Evolutionary conservation across 2,888 invertebrate genomes (phyloP), one percentile per base, ranked within the genome.

Genomic region (Elegia similella): DNA sequence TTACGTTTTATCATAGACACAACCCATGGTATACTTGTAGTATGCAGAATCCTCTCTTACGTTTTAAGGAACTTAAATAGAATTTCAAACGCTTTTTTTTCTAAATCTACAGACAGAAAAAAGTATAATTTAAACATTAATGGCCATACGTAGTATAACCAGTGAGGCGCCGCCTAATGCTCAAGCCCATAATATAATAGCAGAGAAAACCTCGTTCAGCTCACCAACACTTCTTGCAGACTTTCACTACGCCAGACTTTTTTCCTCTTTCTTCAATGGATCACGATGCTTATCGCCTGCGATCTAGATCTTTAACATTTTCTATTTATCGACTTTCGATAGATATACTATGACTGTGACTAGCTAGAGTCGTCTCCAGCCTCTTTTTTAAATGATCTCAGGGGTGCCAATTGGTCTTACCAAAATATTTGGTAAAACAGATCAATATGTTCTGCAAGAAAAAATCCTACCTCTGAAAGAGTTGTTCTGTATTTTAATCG

Each of bases 191-290:
- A 60, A 63, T 59, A 61, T 73, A 76, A 71, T 70, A 66, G 62
- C 64, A 67, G 75, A 67, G 75, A 73, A 77, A 75, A 75, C 71
- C 44, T 56, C 44, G 53, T 57, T 62, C 64, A 59, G 57, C 61
- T 59, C 63, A 54, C 48, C 54, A 60, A 60, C 59, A 67, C 63
- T 73, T 68, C 70, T 74, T 68, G 68, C 62, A 23, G 60, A 82
- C 83, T 82, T 83, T 83, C 82, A 73, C 81, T 76, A 57, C 42
- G 68, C 74, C 71, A 68, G 58, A 58, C 63, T 71, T 77, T 81
- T 81, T 80, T 72, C 59, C 47, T 63, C 66, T 70, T 71, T 67
- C 67, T 66, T 68, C 62, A 70, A 63, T 67, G 61, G 65, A 69
- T 68, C 66, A 72, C 57, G 65, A 58, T 61, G 63, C 60, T 70